Conservation (phyloP, 2,797 vertebrate species). For the Morelia viridis region DNA sequence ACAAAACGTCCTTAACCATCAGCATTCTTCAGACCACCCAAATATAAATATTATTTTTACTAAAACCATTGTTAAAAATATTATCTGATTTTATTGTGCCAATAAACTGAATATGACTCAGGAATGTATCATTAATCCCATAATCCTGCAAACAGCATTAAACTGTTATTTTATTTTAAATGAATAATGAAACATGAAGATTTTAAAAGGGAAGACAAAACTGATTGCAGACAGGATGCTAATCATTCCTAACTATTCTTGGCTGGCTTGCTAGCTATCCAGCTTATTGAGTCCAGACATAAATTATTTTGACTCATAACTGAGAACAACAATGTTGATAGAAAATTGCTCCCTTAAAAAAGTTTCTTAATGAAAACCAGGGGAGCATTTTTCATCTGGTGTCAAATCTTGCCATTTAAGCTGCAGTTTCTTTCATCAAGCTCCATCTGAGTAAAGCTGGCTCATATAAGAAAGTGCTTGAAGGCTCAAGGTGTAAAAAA, state of each 20-base stretch:
- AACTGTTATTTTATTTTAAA: not conserved
- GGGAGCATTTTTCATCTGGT: slow-evolving; percentile 29
- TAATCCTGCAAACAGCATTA: not conserved
- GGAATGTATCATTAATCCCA: not conserved
- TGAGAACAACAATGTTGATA: slow-evolving; percentile 17
- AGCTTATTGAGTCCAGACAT: not conserved
- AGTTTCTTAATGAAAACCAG: slow-evolving; percentile 12
- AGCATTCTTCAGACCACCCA: not conserved
- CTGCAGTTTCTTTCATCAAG: not conserved
- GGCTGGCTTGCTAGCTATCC: not conserved
- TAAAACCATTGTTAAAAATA: not conserved
- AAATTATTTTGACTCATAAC: not conserved
- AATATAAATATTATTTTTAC: not conserved
- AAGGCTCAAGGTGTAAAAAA: slow-evolving; percentile 35
- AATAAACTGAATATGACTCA: not conserved
- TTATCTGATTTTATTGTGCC: not conserved
- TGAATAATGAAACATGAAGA: not conserved
- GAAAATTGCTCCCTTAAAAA: slow-evolving; percentile 10
- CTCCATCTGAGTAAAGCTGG: slow-evolving; percentile 4
- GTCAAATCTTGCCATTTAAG: slow-evolving; percentile 31
- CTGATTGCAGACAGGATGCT: not conserved
- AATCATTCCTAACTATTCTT: not conserved
- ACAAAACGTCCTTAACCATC: not conserved
- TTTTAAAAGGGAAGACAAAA: not conserved
- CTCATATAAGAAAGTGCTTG: slow-evolving; percentile 13